These are phyloP conservation scores for Sogatella furcifera DNA, from an alignment of 1,140 invertebrate species.

Conservation along the genomic window DNA sequence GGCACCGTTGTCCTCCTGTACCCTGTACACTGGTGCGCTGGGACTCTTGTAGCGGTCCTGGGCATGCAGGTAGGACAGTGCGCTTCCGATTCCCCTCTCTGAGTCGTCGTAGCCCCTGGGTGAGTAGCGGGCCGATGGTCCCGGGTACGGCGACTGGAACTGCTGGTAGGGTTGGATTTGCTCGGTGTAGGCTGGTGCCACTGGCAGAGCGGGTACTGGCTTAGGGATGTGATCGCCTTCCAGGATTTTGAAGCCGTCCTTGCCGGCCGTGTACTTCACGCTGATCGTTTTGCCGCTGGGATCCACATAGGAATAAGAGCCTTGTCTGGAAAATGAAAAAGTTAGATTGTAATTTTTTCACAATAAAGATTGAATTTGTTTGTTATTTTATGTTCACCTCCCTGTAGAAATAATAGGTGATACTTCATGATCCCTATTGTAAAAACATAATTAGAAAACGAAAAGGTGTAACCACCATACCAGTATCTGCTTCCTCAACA, in stretches of 20 bases:
- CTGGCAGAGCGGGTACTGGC: constrained; percentile 7
- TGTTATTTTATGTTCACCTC: too few relatives aligned
- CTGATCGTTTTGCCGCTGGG: constrained; percentile 43
- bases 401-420: too few relatives aligned
- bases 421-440: too few relatives aligned
- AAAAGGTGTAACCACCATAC: too few relatives aligned
- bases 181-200: neutral
- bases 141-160: neutral
- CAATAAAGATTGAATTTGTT: too few relatives aligned
- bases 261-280: constrained; percentile 40
- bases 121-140: neutral
- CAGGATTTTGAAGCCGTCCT: constrained; percentile 33
- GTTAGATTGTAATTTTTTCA: neutral
- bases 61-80: neutral
- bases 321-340: constrained; percentile 33
- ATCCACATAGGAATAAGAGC: constrained; percentile 51
- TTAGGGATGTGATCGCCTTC: constrained; percentile 30
- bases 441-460: too few relatives aligned
- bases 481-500: too few relatives aligned
- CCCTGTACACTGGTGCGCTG: constrained; percentile 2
- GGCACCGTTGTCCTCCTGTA: constrained; percentile 1
- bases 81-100: neutral
- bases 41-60: neutral
- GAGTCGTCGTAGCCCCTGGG: neutral
- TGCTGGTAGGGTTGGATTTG: constrained; percentile 3